phyloP scores from a whole-genome alignment of 2,888 invertebrate genomes.

The Colostygia pectinataria region DNA sequence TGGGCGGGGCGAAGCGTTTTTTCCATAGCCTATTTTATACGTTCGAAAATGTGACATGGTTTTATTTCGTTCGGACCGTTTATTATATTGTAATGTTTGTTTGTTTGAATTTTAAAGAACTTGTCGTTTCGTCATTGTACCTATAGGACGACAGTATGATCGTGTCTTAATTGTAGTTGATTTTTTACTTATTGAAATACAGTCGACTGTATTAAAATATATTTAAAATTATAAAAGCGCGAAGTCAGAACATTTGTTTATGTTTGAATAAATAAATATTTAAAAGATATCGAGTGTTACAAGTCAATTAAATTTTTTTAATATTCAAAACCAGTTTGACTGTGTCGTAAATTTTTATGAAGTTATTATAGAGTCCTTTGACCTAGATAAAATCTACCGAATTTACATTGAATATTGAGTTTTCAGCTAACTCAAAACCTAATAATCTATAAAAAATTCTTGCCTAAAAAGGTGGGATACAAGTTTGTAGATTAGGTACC shows the following conservation, averaged over 20 bases:
- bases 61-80: constrained; percentile 61
- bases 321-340: constrained; percentile 1
- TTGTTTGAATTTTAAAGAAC: constrained; percentile 69
- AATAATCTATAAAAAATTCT: too few relatives aligned
- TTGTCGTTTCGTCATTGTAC: constrained; percentile 57
- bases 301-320: constrained; percentile 7
- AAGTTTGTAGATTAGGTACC: too few relatives aligned
- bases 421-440: too few relatives aligned
- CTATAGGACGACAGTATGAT: constrained; percentile 46
- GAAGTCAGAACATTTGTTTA: not conserved
- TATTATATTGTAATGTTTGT: constrained; percentile 75
- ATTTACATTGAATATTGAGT: too few relatives aligned
- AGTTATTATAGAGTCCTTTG: too few relatives aligned
- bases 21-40: constrained; percentile 60
- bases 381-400: too few relatives aligned
- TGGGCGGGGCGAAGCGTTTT: constrained; percentile 60
- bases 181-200: constrained; percentile 6
- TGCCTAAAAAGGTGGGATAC: too few relatives aligned
- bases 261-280: constrained; percentile 16
- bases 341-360: not conserved
- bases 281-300: not conserved
- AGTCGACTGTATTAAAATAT: not conserved
- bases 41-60: constrained; percentile 46
- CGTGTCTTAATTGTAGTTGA: constrained; percentile 54
- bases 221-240: constrained; percentile 11